Percentiles rank a stretch among this genome's conserved stretches.
Conservation (phyloP, 1,140 invertebrate genomes). For the Linepithema humile region DNA sequence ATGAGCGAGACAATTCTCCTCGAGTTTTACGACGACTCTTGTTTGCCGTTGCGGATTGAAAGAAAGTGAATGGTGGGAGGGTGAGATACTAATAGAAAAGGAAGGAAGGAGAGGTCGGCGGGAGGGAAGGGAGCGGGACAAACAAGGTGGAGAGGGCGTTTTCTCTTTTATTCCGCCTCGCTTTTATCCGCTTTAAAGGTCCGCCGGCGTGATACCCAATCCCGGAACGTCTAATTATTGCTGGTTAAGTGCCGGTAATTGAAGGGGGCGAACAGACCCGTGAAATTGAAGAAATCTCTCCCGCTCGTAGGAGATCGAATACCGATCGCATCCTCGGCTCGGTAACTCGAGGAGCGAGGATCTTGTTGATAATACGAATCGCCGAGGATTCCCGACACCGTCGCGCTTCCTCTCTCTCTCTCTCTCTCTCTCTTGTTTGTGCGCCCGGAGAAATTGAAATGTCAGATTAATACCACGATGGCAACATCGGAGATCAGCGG, state of each 20-base stretch:
- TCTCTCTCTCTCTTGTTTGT: not conserved
- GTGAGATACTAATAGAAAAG: constrained; percentile 25
- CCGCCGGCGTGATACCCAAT: constrained; percentile 76
- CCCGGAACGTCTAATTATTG: constrained; percentile 80
- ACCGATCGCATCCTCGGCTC: constrained; percentile 61
- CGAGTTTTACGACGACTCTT: constrained; percentile 56
- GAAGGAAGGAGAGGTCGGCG: not conserved
- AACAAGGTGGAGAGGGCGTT: constrained; percentile 58
- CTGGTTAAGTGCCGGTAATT: constrained; percentile 81
- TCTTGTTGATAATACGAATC: constrained; percentile 66
- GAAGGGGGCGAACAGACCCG: constrained; percentile 77
- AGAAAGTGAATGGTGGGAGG: constrained; percentile 36
- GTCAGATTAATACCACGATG: constrained; percentile 63
- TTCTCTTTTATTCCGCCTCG: constrained; percentile 65
- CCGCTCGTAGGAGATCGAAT: constrained; percentile 67
- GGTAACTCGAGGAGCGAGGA: constrained; percentile 57
- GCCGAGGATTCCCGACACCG: constrained; percentile 49
- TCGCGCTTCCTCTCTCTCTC: constrained; percentile 44
- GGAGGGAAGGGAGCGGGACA: constrained; percentile 13
- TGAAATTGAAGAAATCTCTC: constrained; percentile 80
- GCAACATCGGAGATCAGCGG: not conserved
- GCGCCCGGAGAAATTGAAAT: constrained; percentile 62
- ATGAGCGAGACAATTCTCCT: constrained; percentile 38
- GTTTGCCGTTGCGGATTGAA: constrained; percentile 59
- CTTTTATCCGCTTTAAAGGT: constrained; percentile 77